Evolutionary conservation across 2,888 invertebrate genomes (phyloP).

Genomic region (Timema cristinae): DNA sequence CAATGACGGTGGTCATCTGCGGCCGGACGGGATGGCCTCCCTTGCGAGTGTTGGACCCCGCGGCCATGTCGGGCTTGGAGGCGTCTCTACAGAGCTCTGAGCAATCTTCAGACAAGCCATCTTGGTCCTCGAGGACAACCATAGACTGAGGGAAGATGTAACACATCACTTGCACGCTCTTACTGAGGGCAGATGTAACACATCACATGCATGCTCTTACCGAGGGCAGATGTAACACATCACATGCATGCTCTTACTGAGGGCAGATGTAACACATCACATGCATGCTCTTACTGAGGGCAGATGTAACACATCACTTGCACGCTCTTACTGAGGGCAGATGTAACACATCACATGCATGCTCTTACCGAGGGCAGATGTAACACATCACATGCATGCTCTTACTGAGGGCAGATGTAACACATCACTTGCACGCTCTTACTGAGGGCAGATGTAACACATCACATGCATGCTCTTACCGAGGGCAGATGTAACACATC

Average conservation of each 20-base stretch:
- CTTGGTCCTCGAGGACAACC: conserved; percentile 84
- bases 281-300: too few species aligned
- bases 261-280: too few species aligned
- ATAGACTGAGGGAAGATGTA: conserved; percentile 57
- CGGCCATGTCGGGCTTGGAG: conserved; percentile 41
- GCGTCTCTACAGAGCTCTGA: conserved; percentile 44
- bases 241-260: too few species aligned
- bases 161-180: not conserved
- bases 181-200: too few species aligned
- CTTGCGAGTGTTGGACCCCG: conserved; percentile 56
- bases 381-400: not conserved
- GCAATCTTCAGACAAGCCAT: conserved; percentile 72
- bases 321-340: too few species aligned
- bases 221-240: too few species aligned
- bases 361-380: conserved; percentile 52
- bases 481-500: too few species aligned
- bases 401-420: too few species aligned
- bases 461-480: too few species aligned
- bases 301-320: conserved; percentile 13
- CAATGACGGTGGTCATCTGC: conserved; percentile 62
- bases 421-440: too few species aligned
- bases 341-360: too few species aligned
- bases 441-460: conserved; percentile 48
- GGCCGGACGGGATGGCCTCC: conserved; percentile 49
- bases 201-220: too few species aligned